Evolutionary conservation across 2,888 invertebrate species (phyloP).

Genomic region (Luperina nickerlii): DNA sequence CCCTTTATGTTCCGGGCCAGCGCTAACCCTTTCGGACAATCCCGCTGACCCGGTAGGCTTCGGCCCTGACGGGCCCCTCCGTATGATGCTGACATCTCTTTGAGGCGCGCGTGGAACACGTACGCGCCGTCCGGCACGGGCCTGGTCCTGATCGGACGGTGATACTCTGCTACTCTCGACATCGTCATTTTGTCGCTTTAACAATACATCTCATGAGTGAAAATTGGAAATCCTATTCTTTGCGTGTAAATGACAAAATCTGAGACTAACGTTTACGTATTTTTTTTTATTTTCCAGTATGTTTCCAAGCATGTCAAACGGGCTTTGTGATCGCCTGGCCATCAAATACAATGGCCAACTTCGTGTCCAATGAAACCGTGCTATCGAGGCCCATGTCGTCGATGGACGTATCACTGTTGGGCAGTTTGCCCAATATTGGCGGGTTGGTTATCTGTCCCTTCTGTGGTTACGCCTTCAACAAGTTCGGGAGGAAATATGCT

Average conservation of each 20-base stretch:
- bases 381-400: conserved; percentile 79
- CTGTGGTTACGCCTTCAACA: conserved; percentile 80
- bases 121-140: too few species aligned
- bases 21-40: too few species aligned
- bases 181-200: too few species aligned
- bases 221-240: too few species aligned
- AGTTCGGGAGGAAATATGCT: conserved; percentile 82
- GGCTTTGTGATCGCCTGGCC: conserved; percentile 85
- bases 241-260: not conserved
- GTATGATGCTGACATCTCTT: too few species aligned
- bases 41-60: too few species aligned
- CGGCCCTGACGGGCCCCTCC: too few species aligned
- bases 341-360: conserved; percentile 81
- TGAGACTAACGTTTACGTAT: not conserved
- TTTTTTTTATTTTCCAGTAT: conserved; percentile 72
- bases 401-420: conserved; percentile 80
- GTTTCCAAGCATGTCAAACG: conserved; percentile 78
- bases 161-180: too few species aligned
- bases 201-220: too few species aligned
- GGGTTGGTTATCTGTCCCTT: conserved; percentile 81
- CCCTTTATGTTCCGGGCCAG: too few species aligned
- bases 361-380: conserved; percentile 81
- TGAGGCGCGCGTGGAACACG: too few species aligned
- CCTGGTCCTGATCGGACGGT: too few species aligned
- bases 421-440: conserved; percentile 82